phyloP scores from a whole-genome alignment of 1,140 invertebrate species.

The Elymnias hypermnestra region DNA sequence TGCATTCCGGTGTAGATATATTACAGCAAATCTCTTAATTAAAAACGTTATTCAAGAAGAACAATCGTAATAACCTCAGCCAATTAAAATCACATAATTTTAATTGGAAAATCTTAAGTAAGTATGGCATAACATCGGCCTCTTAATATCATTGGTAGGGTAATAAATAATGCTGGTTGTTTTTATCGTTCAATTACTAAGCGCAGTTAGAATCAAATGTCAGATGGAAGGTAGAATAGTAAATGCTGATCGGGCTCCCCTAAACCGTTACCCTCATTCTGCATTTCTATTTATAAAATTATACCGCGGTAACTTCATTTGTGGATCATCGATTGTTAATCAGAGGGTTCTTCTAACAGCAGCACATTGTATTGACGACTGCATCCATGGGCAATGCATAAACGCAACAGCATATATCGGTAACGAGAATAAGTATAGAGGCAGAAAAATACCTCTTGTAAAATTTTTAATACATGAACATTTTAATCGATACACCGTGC shows the following conservation, averaged over 20 bases:
- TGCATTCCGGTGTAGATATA: no score
- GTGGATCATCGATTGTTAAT: constrained; percentile 5
- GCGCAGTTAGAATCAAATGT: constrained; percentile 3
- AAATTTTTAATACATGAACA: constrained; percentile 15
- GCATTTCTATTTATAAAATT: constrained; percentile 17
- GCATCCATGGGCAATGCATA: not conserved
- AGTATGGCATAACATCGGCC: not conserved
- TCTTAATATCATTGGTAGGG: not conserved
- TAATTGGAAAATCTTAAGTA: not conserved
- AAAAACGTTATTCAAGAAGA: no score
- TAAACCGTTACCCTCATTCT: constrained; percentile 21
- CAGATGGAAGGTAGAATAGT: constrained; percentile 16
- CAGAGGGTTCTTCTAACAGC: constrained; percentile 29
- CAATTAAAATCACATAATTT: not conserved
- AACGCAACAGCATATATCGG: constrained; percentile 16
- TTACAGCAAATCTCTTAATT: no score
- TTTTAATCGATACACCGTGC: constrained; percentile 11
- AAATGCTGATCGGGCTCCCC: constrained; percentile 8
- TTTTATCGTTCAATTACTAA: not conserved
- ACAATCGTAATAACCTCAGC: not conserved
- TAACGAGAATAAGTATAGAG: constrained; percentile 14
- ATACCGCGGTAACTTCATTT: constrained; percentile 7
- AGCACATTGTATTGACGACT: constrained; percentile 29
- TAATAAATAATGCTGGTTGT: constrained; percentile 1
- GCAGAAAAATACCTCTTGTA: constrained; percentile 6